Conservation (phyloP, 2,888 invertebrate species). For the Raillietiella orientalis region DNA sequence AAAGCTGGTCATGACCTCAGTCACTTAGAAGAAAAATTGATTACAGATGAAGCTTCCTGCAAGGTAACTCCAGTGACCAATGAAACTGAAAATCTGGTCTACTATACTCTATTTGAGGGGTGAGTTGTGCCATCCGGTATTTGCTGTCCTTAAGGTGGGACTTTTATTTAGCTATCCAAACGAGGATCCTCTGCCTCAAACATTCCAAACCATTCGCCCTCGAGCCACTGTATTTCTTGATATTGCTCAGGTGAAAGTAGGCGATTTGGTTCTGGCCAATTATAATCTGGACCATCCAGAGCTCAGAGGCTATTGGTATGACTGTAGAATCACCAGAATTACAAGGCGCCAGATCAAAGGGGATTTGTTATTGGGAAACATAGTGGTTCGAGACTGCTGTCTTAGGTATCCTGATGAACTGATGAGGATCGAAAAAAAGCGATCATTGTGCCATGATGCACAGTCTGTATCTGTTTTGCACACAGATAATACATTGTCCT, state of each 20-base stretch:
- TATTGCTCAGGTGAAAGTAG: conserved; percentile 20
- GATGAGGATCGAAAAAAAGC: conserved; percentile 27
- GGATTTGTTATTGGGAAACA: conserved; percentile 22
- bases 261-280: conserved; percentile 32
- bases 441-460: too few relatives aligned
- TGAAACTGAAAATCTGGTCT: conserved; percentile 12
- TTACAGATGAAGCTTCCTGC: too few relatives aligned
- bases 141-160: background rate
- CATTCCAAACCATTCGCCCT: conserved; percentile 23
- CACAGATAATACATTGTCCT: too few relatives aligned
- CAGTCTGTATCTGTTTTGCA: too few relatives aligned
- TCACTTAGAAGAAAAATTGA: too few relatives aligned
- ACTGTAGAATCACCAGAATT: conserved; percentile 11
- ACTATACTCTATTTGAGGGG: conserved; percentile 10
- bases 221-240: conserved; percentile 22
- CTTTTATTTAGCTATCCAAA: conserved; percentile 1
- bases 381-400: conserved; percentile 21
- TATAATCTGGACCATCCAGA: conserved; percentile 32
- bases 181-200: background rate
- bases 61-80: conserved; percentile 7
- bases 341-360: conserved; percentile 10
- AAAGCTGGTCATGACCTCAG: background rate
- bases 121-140: conserved; percentile 7
- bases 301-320: conserved; percentile 33
- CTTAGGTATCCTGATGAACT: conserved; percentile 26